phyloP scores from a whole-genome alignment of 1,140 invertebrate species.

The Eulimnadia texana region DNA sequence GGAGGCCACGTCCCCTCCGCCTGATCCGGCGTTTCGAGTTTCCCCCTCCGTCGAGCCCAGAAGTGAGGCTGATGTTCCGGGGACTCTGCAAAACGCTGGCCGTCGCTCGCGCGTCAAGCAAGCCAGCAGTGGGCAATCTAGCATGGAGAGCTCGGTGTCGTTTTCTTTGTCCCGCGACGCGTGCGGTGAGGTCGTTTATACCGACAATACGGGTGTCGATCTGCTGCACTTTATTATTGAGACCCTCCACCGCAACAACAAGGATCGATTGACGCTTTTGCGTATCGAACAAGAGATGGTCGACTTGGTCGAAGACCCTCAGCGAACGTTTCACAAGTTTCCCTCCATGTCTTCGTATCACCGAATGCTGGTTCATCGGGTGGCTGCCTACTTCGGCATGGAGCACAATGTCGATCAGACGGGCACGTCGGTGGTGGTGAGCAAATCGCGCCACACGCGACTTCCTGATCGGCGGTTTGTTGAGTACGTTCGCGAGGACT shows the following conservation, averaged over 20 bases:
- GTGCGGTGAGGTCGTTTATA: slow-evolving; percentile 54
- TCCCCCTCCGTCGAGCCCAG: slow-evolving; percentile 18
- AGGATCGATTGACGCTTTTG: slow-evolving; percentile 67
- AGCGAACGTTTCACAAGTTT: slow-evolving; percentile 60
- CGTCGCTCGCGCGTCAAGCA: slow-evolving; percentile 37
- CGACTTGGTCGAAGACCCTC: slow-evolving; percentile 62
- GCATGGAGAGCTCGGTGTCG: slow-evolving; percentile 42
- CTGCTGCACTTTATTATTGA: slow-evolving; percentile 73
- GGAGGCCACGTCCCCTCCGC: slow-evolving; percentile 68
- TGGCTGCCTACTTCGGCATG: slow-evolving; percentile 82
- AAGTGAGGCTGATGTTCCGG: neutral
- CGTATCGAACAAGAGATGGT: slow-evolving; percentile 77
- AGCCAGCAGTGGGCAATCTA: slow-evolving; percentile 45
- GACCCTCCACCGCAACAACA: slow-evolving; percentile 75
- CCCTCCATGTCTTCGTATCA: slow-evolving; percentile 85
- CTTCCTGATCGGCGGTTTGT: slow-evolving; percentile 49
- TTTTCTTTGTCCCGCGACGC: slow-evolving; percentile 40
- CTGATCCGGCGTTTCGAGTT: slow-evolving; percentile 42
- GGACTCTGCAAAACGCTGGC: too few relatives aligned
- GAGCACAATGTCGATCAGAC: slow-evolving; percentile 83
- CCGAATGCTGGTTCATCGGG: slow-evolving; percentile 84
- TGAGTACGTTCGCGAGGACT: slow-evolving; percentile 26
- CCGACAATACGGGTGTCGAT: slow-evolving; percentile 63
- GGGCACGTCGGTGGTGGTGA: slow-evolving; percentile 70
- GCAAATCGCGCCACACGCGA: slow-evolving; percentile 56